phyloP scores from a whole-genome alignment of 2,888 invertebrate species.

The Pammene fasciana region DNA sequence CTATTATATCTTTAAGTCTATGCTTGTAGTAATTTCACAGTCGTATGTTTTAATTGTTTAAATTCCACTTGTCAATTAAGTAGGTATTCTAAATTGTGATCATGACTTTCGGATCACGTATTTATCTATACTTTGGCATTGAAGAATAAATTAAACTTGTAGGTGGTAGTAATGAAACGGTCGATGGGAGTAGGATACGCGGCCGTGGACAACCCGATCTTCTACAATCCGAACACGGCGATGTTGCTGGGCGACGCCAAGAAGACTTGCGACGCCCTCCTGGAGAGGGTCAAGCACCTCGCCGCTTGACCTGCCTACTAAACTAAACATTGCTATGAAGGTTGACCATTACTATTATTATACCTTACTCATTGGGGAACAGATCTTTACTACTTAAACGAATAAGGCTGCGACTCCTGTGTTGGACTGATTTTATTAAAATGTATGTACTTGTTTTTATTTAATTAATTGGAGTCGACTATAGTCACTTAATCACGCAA shows the following conservation, averaged over 20 bases:
- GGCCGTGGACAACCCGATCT: constrained; percentile 96
- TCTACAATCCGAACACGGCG: constrained; percentile 93
- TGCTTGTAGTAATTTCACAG: too few species aligned
- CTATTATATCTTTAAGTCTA: too few species aligned
- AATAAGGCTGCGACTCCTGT: constrained; percentile 7
- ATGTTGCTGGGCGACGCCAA: constrained; percentile 96
- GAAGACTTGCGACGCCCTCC: constrained; percentile 93
- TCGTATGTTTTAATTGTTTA: too few species aligned
- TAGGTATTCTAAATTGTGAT: too few species aligned
- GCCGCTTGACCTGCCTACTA: constrained; percentile 51
- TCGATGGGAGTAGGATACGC: constrained; percentile 95
- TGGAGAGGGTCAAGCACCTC: constrained; percentile 85
- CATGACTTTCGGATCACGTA: too few species aligned
- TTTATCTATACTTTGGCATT: neutral
- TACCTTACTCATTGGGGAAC: neutral
- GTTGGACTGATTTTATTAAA: constrained; percentile 18
- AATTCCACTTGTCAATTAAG: too few species aligned
- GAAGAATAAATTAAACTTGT: constrained; percentile 38
- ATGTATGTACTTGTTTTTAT: constrained; percentile 4
- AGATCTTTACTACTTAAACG: constrained; percentile 9
- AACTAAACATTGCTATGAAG: neutral
- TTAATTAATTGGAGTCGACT: neutral
- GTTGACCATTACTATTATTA: neutral
- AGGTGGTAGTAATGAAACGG: constrained; percentile 95
- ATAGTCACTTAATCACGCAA: too few species aligned